A percentile compares a stretch with the other conserved stretches of the same genome.
These are phyloP conservation scores for Osmoderma eremita DNA, from an alignment of 2,888 invertebrate species.

Conservation along the genomic window DNA sequence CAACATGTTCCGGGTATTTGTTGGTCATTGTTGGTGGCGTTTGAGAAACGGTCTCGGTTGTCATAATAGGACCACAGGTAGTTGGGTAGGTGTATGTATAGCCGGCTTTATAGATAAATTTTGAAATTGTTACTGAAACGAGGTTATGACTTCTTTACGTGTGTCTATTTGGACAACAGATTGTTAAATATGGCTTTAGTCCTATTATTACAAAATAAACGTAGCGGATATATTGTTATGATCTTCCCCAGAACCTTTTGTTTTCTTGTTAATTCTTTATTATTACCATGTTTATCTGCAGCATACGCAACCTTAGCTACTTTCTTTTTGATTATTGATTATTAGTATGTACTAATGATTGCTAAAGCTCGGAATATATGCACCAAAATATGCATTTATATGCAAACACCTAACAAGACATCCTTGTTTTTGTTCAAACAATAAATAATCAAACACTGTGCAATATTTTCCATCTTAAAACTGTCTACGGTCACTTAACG, in stretches of 20 bases:
- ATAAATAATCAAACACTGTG: not conserved
- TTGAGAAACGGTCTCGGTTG: constrained; percentile 19
- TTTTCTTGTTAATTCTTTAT: no score
- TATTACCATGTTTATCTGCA: no score
- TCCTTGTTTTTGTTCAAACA: constrained; percentile 4
- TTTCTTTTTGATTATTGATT: no score
- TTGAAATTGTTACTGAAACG: not conserved
- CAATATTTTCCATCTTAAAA: no score
- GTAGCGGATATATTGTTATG: no score
- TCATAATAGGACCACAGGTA: not conserved
- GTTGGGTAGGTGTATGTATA: not conserved
- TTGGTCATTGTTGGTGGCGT: constrained; percentile 11
- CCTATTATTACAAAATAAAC: no score
- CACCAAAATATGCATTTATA: constrained; percentile 8
- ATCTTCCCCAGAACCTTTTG: no score
- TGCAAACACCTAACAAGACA: constrained; percentile 3
- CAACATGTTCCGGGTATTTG: constrained; percentile 36
- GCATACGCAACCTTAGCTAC: no score
- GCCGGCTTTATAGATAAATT: constrained; percentile 6
- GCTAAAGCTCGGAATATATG: constrained; percentile 2
- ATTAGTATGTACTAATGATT: no score
- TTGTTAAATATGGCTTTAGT: no score
- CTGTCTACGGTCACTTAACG: no score
- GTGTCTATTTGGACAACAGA: no score
- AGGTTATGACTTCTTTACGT: constrained; percentile 16